phyloP scores from a whole-genome alignment of 2,113 vertebrate genomes.

The Poecile atricapillus region DNA sequence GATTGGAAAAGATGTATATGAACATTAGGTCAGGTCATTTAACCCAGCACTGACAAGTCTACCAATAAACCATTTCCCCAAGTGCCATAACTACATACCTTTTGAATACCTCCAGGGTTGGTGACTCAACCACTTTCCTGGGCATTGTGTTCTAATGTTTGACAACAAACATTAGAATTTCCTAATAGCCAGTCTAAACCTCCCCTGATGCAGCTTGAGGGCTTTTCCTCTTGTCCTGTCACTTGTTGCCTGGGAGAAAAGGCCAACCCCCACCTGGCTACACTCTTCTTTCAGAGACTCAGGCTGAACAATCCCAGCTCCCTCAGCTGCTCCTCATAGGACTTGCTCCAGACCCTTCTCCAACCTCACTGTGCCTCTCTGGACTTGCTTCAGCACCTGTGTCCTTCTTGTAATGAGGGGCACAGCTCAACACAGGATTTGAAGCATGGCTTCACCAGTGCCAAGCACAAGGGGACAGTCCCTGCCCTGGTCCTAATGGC shows the following conservation, averaged over 20 bases:
- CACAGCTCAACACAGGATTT: background rate
- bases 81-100: background rate
- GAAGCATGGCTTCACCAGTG: background rate
- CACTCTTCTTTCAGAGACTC: background rate
- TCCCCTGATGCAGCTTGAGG: background rate
- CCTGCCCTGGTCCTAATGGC: background rate
- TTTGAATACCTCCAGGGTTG: background rate
- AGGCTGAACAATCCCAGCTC: background rate
- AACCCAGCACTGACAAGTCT: background rate
- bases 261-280: fast-evolving
- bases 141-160: fast-evolving
- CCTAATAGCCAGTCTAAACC: background rate
- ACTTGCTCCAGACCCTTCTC: background rate
- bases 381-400: background rate
- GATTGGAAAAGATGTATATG: background rate
- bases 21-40: background rate
- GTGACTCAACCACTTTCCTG: background rate
- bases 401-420: background rate
- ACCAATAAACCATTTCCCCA: background rate
- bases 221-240: background rate
- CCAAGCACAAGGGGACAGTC: background rate
- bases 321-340: background rate
- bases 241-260: background rate
- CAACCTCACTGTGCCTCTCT: background rate
- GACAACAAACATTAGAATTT: too few species aligned